Conservation (phyloP, 2,113 vertebrate species). For the Rattus rattus region DNA sequence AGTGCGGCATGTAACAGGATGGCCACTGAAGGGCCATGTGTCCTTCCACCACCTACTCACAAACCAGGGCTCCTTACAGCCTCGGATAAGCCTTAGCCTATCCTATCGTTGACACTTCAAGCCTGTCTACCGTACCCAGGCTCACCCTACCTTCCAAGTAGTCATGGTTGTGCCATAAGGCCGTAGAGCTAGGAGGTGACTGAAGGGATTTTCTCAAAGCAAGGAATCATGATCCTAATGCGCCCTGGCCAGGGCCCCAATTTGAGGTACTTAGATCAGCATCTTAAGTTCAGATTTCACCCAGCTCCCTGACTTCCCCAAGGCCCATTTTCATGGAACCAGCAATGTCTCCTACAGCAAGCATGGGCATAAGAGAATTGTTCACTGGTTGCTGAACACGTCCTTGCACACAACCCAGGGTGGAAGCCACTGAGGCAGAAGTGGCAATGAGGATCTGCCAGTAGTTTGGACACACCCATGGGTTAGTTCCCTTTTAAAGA, state of each 20-base stretch:
- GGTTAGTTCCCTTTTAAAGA: neutral
- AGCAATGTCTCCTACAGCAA: fast-evolving
- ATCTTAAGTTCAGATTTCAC: neutral
- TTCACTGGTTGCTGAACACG: fast-evolving
- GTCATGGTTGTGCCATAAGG: neutral
- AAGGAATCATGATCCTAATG: neutral
- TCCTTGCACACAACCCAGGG: neutral
- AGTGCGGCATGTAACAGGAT: neutral
- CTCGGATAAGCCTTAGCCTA: neutral
- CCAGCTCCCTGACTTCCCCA: fast-evolving
- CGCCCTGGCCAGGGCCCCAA: neutral
- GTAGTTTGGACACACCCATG: neutral
- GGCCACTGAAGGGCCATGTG: neutral
- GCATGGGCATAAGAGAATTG: fast-evolving
- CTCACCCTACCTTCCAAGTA: neutral
- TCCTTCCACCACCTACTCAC: neutral
- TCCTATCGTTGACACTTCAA: neutral
- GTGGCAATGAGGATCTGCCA: fast-evolving
- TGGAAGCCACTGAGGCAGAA: neutral
- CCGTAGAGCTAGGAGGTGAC: fast-evolving
- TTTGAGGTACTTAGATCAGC: neutral
- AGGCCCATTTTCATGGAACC: neutral
- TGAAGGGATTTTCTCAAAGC: neutral
- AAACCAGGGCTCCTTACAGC: fast-evolving
- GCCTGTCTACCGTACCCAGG: neutral